Percentiles rank a stretch among this genome's conserved stretches.
Evolutionary conservation across 2,888 invertebrate species (phyloP).

Genomic region (Disparrhopalites patrizii): DNA sequence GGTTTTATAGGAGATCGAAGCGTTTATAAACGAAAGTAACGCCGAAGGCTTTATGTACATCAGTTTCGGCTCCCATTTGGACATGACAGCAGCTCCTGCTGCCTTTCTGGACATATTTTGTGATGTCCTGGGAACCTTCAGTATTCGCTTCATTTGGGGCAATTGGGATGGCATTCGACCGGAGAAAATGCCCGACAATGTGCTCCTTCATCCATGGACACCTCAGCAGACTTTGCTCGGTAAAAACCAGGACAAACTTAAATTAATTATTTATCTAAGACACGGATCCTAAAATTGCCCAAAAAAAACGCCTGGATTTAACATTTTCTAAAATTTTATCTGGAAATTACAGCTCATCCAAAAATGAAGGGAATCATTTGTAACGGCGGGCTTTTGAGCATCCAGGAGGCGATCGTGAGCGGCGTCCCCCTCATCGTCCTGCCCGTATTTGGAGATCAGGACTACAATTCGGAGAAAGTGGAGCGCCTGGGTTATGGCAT

Average conservation of each 20-base stretch:
- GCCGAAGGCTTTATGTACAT: conserved; percentile 40
- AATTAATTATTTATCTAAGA: conserved; percentile 1
- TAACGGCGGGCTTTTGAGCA: conserved; percentile 64
- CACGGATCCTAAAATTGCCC: too few relatives aligned
- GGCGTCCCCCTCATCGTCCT: conserved; percentile 59
- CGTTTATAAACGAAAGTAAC: conserved; percentile 1
- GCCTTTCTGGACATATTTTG: conserved; percentile 38
- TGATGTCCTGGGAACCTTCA: conserved; percentile 33
- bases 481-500: conserved; percentile 57
- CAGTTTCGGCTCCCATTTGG: conserved; percentile 36
- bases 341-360: conserved; percentile 53
- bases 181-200: conserved; percentile 40
- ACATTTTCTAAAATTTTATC: too few relatives aligned
- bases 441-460: conserved; percentile 57
- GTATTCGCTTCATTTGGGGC: conserved; percentile 44
- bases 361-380: conserved; percentile 61
- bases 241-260: conserved; percentile 30
- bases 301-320: too few relatives aligned
- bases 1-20: background rate
- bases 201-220: conserved; percentile 44
- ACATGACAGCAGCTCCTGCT: conserved; percentile 24
- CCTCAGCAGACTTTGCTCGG: conserved; percentile 48
- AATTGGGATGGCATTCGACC: conserved; percentile 46
- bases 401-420: conserved; percentile 61
- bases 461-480: conserved; percentile 58